Conservation (phyloP, 2,888 invertebrate genomes). For the Latheticus oryzae region DNA sequence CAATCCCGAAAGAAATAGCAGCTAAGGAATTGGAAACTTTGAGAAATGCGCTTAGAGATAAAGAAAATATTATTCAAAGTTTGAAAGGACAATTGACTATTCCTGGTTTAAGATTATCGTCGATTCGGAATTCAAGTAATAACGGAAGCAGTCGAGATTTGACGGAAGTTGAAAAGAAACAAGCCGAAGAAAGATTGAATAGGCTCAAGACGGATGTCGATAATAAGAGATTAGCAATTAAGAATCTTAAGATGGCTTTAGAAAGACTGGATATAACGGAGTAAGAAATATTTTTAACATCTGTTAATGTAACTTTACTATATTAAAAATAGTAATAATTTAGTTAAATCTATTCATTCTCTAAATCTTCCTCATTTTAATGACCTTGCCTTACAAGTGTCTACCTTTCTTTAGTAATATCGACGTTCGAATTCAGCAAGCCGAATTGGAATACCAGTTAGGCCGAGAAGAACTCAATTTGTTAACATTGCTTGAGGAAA, state of each 20-base stretch:
- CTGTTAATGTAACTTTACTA: no score
- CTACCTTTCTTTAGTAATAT: conserved; percentile 80
- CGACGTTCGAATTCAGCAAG: conserved; percentile 89
- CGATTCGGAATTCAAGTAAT: conserved; percentile 55
- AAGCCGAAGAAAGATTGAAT: conserved; percentile 71
- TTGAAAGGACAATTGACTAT: conserved; percentile 77
- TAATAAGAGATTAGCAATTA: conserved; percentile 81
- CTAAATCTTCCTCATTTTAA: no score
- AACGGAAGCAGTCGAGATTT: conserved; percentile 60
- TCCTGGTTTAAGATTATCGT: conserved; percentile 68
- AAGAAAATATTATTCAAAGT: conserved; percentile 85
- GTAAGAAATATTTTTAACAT: conserved; percentile 73
- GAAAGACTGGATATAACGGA: conserved; percentile 89
- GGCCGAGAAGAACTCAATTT: conserved; percentile 90
- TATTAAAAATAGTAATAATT: no score
- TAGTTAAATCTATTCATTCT: no score
- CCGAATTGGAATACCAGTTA: conserved; percentile 88
- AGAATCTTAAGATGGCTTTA: conserved; percentile 82
- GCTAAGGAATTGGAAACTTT: conserved; percentile 76
- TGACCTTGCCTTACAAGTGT: no score
- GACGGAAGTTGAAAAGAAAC: conserved; percentile 70
- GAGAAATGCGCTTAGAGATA: conserved; percentile 79
- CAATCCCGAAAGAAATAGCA: conserved; percentile 64
- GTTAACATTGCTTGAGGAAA: conserved; percentile 85
- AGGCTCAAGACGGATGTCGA: conserved; percentile 78